Percentiles rank a stretch among this genome's conserved stretches.
Evolutionary conservation across 2,113 vertebrate species (phyloP).

Genomic region (Callopanchax toddi): DNA sequence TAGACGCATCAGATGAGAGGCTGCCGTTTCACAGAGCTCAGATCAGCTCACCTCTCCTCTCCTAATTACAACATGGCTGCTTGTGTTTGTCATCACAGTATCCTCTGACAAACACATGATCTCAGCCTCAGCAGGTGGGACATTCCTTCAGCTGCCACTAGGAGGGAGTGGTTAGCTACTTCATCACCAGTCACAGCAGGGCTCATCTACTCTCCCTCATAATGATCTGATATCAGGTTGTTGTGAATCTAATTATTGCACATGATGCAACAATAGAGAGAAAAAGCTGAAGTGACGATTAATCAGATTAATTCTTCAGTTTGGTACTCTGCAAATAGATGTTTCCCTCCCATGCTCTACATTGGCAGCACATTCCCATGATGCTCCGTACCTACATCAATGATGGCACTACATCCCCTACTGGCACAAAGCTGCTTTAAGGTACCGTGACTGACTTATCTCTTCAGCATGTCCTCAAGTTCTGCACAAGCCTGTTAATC

Average conservation of each 20-base stretch:
- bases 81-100: conserved; percentile 76
- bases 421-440: too few species aligned
- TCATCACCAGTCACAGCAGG: neutral
- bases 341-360: too few species aligned
- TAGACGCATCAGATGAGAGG: conserved; percentile 44
- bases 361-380: too few species aligned
- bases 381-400: too few species aligned
- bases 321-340: too few species aligned
- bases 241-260: neutral
- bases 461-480: too few species aligned
- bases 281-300: neutral
- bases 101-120: conserved; percentile 72
- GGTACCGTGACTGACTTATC: too few species aligned
- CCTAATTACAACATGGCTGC: conserved; percentile 76
- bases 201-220: neutral
- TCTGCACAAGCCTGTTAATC: too few species aligned
- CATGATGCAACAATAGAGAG: neutral
- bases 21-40: conserved; percentile 59
- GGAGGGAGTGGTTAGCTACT: conserved; percentile 57
- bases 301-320: neutral
- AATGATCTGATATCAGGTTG: neutral
- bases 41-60: conserved; percentile 68
- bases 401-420: too few species aligned
- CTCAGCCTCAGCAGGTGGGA: conserved; percentile 57
- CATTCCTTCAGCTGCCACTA: conserved; percentile 55